Percentiles rank a stretch among this genome's conserved stretches.
phyloP scores from a whole-genome alignment of 1,140 invertebrate species.

The Drosophila pseudoobscura region DNA sequence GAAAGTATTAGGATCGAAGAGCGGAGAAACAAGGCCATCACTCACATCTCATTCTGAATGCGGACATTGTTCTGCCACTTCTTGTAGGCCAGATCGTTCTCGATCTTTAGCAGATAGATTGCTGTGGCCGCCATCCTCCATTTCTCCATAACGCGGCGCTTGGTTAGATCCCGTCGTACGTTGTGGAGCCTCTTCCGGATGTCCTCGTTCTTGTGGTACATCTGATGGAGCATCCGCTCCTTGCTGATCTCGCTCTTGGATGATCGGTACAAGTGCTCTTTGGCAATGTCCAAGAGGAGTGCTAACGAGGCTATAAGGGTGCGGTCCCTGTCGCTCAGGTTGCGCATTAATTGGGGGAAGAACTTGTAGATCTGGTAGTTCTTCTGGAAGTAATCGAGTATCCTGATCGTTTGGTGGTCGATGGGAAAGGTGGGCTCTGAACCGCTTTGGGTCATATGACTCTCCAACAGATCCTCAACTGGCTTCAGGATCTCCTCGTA shows the following conservation, averaged over 20 bases:
- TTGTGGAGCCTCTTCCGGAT: conserved; percentile 26
- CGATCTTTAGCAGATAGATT: conserved; percentile 43
- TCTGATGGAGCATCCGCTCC: conserved; percentile 51
- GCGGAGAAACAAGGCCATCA: not conserved
- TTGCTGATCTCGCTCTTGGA: conserved; percentile 54
- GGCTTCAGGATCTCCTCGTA: conserved; percentile 35
- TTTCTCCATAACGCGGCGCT: conserved; percentile 25
- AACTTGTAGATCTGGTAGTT: conserved; percentile 34
- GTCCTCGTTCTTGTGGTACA: conserved; percentile 50
- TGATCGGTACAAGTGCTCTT: conserved; percentile 45
- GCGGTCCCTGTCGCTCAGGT: conserved; percentile 21
- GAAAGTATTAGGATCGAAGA: no score
- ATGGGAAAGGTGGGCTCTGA: conserved; percentile 22
- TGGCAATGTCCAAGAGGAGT: conserved; percentile 41
- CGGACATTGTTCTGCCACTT: conserved; percentile 68
- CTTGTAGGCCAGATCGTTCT: conserved; percentile 56
- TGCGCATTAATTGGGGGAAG: conserved; percentile 39
- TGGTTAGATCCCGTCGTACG: conserved; percentile 22
- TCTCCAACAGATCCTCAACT: conserved; percentile 18
- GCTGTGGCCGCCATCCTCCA: conserved; percentile 55
- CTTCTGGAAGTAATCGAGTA: conserved; percentile 52
- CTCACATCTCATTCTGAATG: conserved; percentile 70
- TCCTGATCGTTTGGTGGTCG: conserved; percentile 34
- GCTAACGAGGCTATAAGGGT: conserved; percentile 50
- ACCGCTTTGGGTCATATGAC: not conserved